Evolutionary conservation across 2,113 vertebrate species (phyloP).

Genomic region (Strix uralensis): DNA sequence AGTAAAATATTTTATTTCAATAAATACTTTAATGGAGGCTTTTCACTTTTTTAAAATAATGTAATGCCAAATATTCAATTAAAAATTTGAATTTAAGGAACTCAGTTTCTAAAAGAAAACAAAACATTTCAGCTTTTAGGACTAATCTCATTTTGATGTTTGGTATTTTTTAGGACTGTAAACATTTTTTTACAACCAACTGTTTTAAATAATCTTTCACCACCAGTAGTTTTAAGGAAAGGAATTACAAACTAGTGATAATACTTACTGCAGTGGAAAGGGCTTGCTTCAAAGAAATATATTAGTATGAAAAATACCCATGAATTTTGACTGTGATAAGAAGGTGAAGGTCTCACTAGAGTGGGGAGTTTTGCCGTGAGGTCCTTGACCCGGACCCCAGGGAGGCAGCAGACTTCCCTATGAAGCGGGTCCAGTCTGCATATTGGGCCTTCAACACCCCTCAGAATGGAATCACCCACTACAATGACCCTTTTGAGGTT

Average conservation of each 20-base stretch:
- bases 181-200: background rate
- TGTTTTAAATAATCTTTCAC: background rate
- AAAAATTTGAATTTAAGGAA: background rate
- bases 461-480: too few relatives aligned
- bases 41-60: background rate
- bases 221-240: background rate
- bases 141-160: background rate
- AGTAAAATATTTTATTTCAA: background rate
- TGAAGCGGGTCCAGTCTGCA: too few relatives aligned
- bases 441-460: too few relatives aligned
- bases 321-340: background rate
- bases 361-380: too few relatives aligned
- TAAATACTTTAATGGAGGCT: background rate
- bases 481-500: too few relatives aligned
- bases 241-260: background rate
- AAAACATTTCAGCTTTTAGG: background rate
- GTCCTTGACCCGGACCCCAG: too few relatives aligned
- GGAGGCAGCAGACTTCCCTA: too few relatives aligned
- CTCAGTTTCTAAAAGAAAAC: background rate
- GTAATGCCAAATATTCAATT: background rate
- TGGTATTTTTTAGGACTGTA: background rate
- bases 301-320: background rate
- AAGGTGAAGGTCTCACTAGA: background rate
- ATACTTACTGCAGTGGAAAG: background rate
- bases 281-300: background rate